Base-by-base conservation (phyloP, 2,797 vertebrate genomes). In the Gymnopithys bicolor region DNA sequence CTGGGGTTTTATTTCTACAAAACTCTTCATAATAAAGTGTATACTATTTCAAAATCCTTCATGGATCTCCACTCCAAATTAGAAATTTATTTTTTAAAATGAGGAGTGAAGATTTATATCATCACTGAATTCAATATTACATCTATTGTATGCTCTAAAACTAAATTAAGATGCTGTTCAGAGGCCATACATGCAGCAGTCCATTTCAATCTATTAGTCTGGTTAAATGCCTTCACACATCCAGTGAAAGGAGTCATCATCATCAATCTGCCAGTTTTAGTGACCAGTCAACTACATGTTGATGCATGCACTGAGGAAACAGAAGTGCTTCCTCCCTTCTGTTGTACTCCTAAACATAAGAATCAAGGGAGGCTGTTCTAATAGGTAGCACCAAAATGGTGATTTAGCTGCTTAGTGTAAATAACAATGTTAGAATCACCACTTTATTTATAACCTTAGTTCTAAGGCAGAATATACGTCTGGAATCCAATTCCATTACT, bases 121-220 rank as follows among this genome's bases (percentile, higher is more conserved):
- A 53, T 83, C 62, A 56, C 30, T 77, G 80, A 96, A 92, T 94
- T 95, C 79, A 96, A 67, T 93, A 94, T 78, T 89, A 86, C 60
- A 74, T 64, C 85, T 90, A 95, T 70, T 95, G 59, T 41, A 91
- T 2, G 33, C 77, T 95, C 71, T 96, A 91, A 94, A 97, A 96
- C 92, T 76, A 94, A 96, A 97, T 94, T 96, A 94, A 95, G 91
- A 92, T 92, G 91, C 77, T 92, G 74, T 92, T 93, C 87, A 95
- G 91, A 91, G 81, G 96, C 86, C 68, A 84, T 84, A 89, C 17
- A 83, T 76, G 55, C 25, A 89, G 78, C 68, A 95, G 90, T 92
- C 88, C 79, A 95, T 96, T 96, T 95, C 89, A 96, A 95, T 96
- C 96, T 94, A 96, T 93, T 94, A 91, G 85, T 75, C 62, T 95